Evolutionary conservation across 2,113 vertebrate species (phyloP), one percentile per base, ranked within the genome.

Genomic region (Oceanodroma tethys): DNA sequence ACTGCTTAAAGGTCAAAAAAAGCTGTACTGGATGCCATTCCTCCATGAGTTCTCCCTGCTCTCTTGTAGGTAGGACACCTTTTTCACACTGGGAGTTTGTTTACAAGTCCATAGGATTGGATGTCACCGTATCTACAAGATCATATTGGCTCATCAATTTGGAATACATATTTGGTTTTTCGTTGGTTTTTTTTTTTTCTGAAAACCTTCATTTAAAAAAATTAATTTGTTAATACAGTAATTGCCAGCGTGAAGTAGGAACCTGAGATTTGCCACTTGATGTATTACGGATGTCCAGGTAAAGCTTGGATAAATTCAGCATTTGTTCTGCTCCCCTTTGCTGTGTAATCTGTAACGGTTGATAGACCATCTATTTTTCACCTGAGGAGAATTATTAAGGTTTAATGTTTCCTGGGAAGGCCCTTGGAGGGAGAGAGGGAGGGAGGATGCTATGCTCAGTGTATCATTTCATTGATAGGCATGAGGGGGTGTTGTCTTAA

Each of bases 11-110:
- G 42, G 4, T 58, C 38, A 73, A 56, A 68, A 6, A 62, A 52
- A 83, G 27, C 21, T 65, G 10, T 10, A 47, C 43, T 9, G 43
- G 56, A 45, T 85, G 52, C 8, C 19, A 26, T 63, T 89, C 29
- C 40, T 55, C 60, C 22, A 2, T 32, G 72, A 81, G 23, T 78
- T 74, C 20, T 73, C 27, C 32, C 27, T 74, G 11, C 30, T 81
- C 2, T 42, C 36, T 43, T 1, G 0, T 40, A 11, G 29, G 11
- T 9, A 66, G 38, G 11, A 34, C 9, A 83, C 2, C 4, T 50
- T 65, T 79, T 86, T 63, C n/a, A 23, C 23, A 23, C 13, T 25
- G 29, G 26, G 12, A 56, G 27, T 36, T 94, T 65, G 22, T 62
- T 75, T 72, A 62, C 8, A 48, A 25, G 78, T 53, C 18, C 6